These are phyloP conservation scores for Polyommatus icarus DNA, from an alignment of 2,888 invertebrate genomes.

Conservation along the genomic window DNA sequence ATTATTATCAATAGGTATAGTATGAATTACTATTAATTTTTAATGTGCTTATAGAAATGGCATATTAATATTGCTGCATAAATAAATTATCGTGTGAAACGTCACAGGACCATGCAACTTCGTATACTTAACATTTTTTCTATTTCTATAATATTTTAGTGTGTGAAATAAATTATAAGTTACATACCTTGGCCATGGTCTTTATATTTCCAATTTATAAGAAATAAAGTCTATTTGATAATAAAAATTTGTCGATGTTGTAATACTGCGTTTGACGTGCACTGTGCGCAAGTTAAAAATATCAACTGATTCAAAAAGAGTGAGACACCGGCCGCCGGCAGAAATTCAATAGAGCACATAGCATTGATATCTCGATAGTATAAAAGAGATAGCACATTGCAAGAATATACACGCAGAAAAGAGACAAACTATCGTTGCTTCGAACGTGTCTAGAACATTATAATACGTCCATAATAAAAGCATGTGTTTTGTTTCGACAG, in stretches of 20 bases:
- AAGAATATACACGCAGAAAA: background rate
- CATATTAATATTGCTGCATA: background rate
- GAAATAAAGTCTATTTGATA: constrained; percentile 53
- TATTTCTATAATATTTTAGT: background rate
- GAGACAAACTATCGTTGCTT: constrained; percentile 41
- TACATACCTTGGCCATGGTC: constrained; percentile 26
- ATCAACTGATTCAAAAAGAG: constrained; percentile 59
- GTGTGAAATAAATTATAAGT: background rate
- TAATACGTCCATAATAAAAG: constrained; percentile 39
- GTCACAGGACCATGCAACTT: constrained; percentile 51
- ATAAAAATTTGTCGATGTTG: constrained; percentile 56
- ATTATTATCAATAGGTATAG: too few species aligned
- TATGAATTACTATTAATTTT: too few species aligned
- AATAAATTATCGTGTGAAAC: constrained; percentile 30
- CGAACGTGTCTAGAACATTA: constrained; percentile 44
- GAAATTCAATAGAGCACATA: constrained; percentile 69
- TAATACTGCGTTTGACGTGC: constrained; percentile 50
- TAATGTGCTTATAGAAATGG: too few species aligned
- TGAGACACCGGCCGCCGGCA: constrained; percentile 45
- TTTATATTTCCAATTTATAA: background rate
- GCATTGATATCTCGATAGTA: constrained; percentile 47
- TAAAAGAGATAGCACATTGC: constrained; percentile 46
- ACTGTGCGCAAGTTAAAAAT: constrained; percentile 62
- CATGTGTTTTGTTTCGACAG: background rate
- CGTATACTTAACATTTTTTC: background rate